Percentiles rank a stretch among this genome's conserved stretches.
Evolutionary conservation across 2,797 vertebrate genomes (phyloP).

Genomic region (Erethizon dorsatum): DNA sequence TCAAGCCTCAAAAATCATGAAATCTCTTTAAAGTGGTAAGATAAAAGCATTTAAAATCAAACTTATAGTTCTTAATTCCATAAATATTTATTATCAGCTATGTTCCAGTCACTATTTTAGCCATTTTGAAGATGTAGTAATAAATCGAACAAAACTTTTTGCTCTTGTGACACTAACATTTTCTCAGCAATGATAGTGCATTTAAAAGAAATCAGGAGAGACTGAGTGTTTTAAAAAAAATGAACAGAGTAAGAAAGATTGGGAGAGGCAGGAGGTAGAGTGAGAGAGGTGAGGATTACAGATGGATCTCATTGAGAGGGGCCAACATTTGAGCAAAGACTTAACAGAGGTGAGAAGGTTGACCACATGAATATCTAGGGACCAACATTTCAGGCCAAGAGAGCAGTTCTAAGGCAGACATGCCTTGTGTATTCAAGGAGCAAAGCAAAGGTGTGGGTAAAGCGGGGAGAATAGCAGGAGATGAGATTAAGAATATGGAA

Average conservation of each 20-base stretch:
- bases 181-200: not conserved
- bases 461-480: not conserved
- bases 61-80: not conserved
- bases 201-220: slow-evolving; percentile 7
- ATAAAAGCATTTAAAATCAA: slow-evolving; percentile 22
- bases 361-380: not conserved
- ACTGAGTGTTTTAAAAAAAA: not conserved
- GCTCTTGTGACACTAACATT: not conserved
- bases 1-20: slow-evolving; percentile 7
- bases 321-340: slow-evolving; percentile 19
- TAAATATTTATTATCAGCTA: not conserved
- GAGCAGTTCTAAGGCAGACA: not conserved
- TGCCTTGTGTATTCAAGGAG: not conserved
- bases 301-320: not conserved
- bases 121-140: slow-evolving; percentile 10
- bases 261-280: not conserved
- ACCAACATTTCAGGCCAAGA: not conserved
- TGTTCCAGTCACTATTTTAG: not conserved
- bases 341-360: not conserved
- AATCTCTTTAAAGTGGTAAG: not conserved
- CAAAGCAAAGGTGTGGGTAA: not conserved
- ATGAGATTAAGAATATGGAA: not conserved
- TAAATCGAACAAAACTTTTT: slow-evolving; percentile 47
- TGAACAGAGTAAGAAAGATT: not conserved
- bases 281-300: not conserved